Conservation (phyloP, 2,797 vertebrate genomes). For the Enteromius afrohamiltoni region DNA sequence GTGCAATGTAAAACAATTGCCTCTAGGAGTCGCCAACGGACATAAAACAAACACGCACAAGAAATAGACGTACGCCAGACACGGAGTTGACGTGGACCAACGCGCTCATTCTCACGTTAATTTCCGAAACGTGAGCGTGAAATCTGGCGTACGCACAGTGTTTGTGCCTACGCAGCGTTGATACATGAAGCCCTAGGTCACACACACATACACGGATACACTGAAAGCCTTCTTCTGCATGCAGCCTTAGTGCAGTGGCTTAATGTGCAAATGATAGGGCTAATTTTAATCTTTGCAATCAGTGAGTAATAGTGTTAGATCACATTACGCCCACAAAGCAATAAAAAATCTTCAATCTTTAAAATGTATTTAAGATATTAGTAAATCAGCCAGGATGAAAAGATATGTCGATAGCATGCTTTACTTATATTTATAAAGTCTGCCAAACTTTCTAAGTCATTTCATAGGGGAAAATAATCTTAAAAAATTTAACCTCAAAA, state of each 20-base stretch:
- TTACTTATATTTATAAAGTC: neutral
- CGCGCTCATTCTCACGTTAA: too few relatives aligned
- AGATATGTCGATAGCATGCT: neutral
- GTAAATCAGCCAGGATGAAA: neutral
- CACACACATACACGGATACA: neutral
- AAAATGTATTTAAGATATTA: neutral
- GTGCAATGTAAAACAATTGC: too few relatives aligned
- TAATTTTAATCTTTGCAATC: neutral
- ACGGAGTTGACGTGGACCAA: too few relatives aligned
- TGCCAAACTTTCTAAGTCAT: neutral
- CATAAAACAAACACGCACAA: too few relatives aligned
- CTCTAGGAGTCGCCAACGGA: too few relatives aligned
- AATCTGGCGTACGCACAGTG: too few relatives aligned
- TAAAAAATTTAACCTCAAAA: neutral
- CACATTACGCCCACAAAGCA: neutral
- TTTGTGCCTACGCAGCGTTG: too few relatives aligned
- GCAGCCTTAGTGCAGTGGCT: neutral
- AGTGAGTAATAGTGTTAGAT: neutral
- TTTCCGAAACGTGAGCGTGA: too few relatives aligned
- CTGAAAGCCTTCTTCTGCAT: neutral
- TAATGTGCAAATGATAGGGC: neutral
- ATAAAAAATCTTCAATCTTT: neutral
- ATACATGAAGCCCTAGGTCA: too few relatives aligned
- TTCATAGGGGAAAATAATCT: neutral
- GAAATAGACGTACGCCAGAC: too few relatives aligned